Evolutionary conservation across 2,888 invertebrate species (phyloP).

Genomic region (Stegana nigrithorax): DNA sequence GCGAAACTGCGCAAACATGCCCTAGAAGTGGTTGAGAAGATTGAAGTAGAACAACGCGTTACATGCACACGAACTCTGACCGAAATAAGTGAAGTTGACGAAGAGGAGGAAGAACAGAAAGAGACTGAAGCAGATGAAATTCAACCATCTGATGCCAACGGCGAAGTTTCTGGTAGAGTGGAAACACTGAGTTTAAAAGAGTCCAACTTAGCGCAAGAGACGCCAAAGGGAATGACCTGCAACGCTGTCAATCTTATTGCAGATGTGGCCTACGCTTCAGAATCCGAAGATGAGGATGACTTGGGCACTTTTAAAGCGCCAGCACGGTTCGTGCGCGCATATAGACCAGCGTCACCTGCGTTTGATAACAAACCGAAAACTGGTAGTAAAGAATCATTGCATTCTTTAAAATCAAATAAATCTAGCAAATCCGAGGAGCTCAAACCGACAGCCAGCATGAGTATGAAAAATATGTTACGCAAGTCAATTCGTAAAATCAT

Average conservation of each 20-base stretch:
- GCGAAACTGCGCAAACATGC: conserved; percentile 62
- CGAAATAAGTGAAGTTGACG: conserved; percentile 47
- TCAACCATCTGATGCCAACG: no score
- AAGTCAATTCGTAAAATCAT: conserved; percentile 65
- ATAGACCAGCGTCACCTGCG: conserved; percentile 47
- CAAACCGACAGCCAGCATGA: conserved; percentile 45
- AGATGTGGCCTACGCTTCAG: conserved; percentile 49
- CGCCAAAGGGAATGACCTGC: background rate
- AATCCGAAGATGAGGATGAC: conserved; percentile 46
- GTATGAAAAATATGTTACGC: conserved; percentile 60
- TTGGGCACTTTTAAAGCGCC: conserved; percentile 60
- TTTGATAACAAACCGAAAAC: background rate
- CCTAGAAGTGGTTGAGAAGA: conserved; percentile 26
- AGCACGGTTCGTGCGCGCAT: conserved; percentile 64
- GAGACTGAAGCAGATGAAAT: conserved; percentile 5
- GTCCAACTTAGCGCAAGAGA: background rate
- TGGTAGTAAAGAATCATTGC: conserved; percentile 51
- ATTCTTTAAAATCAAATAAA: conserved; percentile 43
- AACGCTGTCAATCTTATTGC: conserved; percentile 3
- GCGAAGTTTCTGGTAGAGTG: no score
- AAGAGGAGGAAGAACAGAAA: conserved; percentile 29
- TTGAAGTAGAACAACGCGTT: conserved; percentile 36
- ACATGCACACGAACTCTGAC: conserved; percentile 43
- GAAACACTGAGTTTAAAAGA: background rate
- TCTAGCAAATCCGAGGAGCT: conserved; percentile 34